These are phyloP conservation scores for Ictalurus furcatus DNA, from an alignment of 2,113 vertebrate genomes.

Conservation along the genomic window DNA sequence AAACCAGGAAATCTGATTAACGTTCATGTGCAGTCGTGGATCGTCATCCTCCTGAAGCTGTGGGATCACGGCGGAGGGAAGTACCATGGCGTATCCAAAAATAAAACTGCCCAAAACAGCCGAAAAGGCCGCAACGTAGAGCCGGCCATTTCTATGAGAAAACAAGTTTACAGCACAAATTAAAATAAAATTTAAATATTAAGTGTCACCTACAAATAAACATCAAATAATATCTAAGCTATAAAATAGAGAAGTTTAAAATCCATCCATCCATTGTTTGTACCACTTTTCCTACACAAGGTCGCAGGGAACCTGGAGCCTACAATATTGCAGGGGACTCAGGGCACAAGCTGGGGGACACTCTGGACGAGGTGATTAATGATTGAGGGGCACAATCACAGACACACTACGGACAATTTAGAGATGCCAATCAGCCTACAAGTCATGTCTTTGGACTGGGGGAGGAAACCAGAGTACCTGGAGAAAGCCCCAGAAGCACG, in stretches of 20 bases:
- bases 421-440: too few relatives aligned
- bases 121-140: constrained; percentile 82
- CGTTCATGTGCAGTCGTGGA: constrained; percentile 73
- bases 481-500: too few relatives aligned
- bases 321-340: too few relatives aligned
- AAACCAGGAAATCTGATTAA: constrained; percentile 81
- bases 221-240: neutral
- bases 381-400: too few relatives aligned
- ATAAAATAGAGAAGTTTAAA: neutral
- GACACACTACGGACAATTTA: too few relatives aligned
- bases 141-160: constrained; percentile 67
- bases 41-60: constrained; percentile 67
- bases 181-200: neutral
- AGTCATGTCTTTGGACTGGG: too few relatives aligned
- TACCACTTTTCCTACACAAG: too few relatives aligned
- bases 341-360: too few relatives aligned
- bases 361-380: too few relatives aligned
- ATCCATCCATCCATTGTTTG: neutral
- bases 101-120: constrained; percentile 89
- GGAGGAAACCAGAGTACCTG: too few relatives aligned
- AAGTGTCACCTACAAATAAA: neutral
- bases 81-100: constrained; percentile 90
- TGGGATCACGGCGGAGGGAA: constrained; percentile 86
- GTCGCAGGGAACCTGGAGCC: too few relatives aligned
- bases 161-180: neutral